phyloP scores from a whole-genome alignment of 92 coral and sea anemone genomes.

The Diadumene lineata region DNA sequence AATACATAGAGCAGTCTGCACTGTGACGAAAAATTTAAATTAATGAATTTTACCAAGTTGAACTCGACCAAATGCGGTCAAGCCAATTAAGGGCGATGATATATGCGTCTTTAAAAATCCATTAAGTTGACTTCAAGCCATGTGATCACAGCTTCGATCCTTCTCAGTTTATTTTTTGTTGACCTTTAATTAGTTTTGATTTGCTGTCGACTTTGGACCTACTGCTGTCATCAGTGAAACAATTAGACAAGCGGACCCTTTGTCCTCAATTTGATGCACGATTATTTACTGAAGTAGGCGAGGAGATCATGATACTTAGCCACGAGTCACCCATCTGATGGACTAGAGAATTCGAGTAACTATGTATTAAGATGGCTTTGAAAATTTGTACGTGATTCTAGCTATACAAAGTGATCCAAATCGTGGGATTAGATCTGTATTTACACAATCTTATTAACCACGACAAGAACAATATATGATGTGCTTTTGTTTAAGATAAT shows the following conservation, averaged over 20 bases:
- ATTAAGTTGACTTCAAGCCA: neutral
- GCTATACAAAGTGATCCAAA: neutral
- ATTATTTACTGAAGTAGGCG: constrained; percentile 21
- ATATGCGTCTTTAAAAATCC: neutral
- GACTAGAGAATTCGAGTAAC: constrained; percentile 7
- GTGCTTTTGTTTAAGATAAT: neutral
- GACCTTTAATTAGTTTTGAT: neutral
- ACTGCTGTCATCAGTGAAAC: constrained; percentile 1
- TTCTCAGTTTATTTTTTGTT: neutral
- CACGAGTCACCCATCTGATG: neutral
- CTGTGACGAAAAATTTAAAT: too few species aligned
- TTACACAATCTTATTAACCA: too few species aligned
- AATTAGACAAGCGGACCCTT: constrained; percentile 6
- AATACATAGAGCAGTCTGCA: too few species aligned
- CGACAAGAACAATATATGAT: too few species aligned
- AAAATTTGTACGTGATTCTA: neutral
- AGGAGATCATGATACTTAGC: neutral
- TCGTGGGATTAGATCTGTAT: neutral
- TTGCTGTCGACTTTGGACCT: constrained; percentile 10
- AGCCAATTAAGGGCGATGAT: neutral
- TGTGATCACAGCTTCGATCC: neutral
- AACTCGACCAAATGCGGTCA: too few species aligned
- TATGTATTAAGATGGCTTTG: too few species aligned
- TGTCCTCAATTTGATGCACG: constrained; percentile 7
- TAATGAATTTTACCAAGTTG: too few species aligned